Percentiles rank a stretch among this genome's conserved stretches.
phyloP scores from a whole-genome alignment of 2,888 invertebrate genomes.

The Gortyna flavago region DNA sequence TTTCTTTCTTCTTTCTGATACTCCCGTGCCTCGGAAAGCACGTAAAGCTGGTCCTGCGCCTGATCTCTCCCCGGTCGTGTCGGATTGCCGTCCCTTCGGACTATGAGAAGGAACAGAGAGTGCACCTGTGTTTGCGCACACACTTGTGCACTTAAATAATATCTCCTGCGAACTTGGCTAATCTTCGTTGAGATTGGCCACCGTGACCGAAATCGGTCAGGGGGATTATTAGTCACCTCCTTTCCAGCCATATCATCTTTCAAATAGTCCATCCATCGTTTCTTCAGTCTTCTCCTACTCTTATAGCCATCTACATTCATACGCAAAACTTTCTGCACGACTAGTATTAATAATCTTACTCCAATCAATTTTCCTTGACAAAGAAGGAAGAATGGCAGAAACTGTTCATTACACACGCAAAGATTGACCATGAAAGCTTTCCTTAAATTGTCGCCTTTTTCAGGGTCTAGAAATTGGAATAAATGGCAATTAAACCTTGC shows the following conservation, averaged over 20 bases:
- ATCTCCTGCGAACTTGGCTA: too few species aligned
- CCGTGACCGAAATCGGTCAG: too few species aligned
- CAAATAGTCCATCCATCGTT: neutral
- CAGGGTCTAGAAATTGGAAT: slow-evolving; percentile 26
- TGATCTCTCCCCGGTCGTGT: too few species aligned
- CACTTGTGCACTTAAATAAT: too few species aligned
- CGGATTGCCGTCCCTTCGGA: too few species aligned
- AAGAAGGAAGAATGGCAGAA: slow-evolving; percentile 16
- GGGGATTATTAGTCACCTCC: neutral
- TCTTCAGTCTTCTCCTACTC: neutral
- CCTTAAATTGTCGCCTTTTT: slow-evolving; percentile 27
- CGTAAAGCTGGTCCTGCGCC: too few species aligned
- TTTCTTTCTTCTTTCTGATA: too few species aligned
- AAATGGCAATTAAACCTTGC: slow-evolving; percentile 30
- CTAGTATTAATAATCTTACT: neutral
- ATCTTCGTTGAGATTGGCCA: too few species aligned
- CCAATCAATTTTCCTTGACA: slow-evolving; percentile 16
- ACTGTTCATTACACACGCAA: slow-evolving; percentile 19
- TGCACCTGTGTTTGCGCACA: too few species aligned
- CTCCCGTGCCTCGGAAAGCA: too few species aligned
- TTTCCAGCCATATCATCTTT: neutral
- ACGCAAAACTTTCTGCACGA: neutral
- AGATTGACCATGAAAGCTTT: slow-evolving; percentile 47
- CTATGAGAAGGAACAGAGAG: too few species aligned
- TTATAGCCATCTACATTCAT: neutral